phyloP scores from a whole-genome alignment of 2,888 invertebrate genomes.

The Drosophila diplacantha region DNA sequence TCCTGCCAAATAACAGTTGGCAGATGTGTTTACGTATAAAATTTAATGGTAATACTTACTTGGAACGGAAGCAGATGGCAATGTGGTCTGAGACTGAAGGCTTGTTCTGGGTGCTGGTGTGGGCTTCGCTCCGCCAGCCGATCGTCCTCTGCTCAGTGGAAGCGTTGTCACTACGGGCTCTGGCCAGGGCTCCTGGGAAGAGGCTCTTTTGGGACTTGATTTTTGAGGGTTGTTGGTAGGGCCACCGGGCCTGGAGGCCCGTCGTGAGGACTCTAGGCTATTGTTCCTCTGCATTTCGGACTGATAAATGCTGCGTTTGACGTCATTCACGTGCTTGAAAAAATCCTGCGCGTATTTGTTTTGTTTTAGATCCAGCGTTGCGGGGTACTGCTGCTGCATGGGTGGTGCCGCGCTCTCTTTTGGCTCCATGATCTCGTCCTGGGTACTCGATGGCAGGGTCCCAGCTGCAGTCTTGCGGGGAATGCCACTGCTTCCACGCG shows the following conservation, averaged over 20 bases:
- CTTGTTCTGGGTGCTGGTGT: slow-evolving; percentile 74
- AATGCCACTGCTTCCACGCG: slow-evolving; percentile 67
- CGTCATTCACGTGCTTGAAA: slow-evolving; percentile 78
- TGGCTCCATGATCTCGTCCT: slow-evolving; percentile 35
- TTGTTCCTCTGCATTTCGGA: slow-evolving; percentile 75
- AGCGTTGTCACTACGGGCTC: slow-evolving; percentile 63
- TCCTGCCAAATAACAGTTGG: slow-evolving; percentile 8
- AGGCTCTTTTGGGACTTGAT: slow-evolving; percentile 52
- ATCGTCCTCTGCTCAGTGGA: slow-evolving; percentile 73
- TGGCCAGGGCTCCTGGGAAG: slow-evolving; percentile 33
- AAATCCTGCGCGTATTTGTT: slow-evolving; percentile 78
- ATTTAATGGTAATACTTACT: slow-evolving; percentile 11
- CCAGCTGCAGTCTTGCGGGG: slow-evolving; percentile 74
- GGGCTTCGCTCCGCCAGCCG: slow-evolving; percentile 52
- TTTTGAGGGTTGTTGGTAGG: slow-evolving; percentile 21
- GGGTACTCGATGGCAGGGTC: slow-evolving; percentile 63
- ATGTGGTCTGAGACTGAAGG: slow-evolving; percentile 43
- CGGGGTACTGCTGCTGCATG: slow-evolving; percentile 33
- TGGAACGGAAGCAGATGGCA: slow-evolving; percentile 1
- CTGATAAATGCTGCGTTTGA: slow-evolving; percentile 77
- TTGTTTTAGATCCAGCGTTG: slow-evolving; percentile 74
- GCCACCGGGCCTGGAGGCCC: slow-evolving; percentile 23
- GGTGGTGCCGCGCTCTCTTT: slow-evolving; percentile 40
- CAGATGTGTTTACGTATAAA: neutral
- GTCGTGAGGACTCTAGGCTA: slow-evolving; percentile 53